Conservation (phyloP, 2,888 invertebrate species). For the Dorcus hopei region DNA sequence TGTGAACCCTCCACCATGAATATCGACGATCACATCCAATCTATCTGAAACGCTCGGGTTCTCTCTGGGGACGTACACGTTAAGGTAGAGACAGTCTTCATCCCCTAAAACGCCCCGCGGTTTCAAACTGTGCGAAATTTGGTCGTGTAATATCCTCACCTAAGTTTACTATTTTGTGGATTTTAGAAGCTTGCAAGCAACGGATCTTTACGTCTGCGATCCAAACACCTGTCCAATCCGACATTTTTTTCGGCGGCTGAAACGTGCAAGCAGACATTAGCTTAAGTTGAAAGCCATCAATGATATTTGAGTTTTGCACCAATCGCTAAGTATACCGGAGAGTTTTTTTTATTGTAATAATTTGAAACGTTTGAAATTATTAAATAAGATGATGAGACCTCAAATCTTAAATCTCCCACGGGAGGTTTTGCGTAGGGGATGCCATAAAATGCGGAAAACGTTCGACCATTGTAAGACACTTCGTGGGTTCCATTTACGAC, state of each 20-base stretch:
- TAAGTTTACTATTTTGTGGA: not conserved
- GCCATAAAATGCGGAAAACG: conserved; percentile 13
- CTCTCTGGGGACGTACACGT: conserved; percentile 59
- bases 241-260: conserved; percentile 20
- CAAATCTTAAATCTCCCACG: conserved; percentile 10
- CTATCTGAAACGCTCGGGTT: conserved; percentile 39
- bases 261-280: not conserved
- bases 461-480: conserved; percentile 7
- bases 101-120: conserved; percentile 45
- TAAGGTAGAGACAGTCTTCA: conserved; percentile 66
- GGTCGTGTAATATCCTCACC: not conserved
- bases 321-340: too few relatives aligned
- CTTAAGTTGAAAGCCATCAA: too few relatives aligned
- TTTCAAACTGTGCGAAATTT: too few relatives aligned
- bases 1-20: conserved; percentile 52
- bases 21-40: conserved; percentile 47
- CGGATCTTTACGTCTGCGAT: conserved; percentile 16
- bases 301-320: too few relatives aligned
- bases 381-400: not conserved
- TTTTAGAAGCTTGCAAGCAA: conserved; percentile 14
- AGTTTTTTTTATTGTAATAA: too few relatives aligned
- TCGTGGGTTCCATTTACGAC: conserved; percentile 2
- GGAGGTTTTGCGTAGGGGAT: conserved; percentile 14
- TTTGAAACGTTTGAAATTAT: not conserved
- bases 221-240: conserved; percentile 24